Evolutionary conservation across 1,140 invertebrate genomes (phyloP), one percentile per base, ranked within the genome.

Genomic region (Akabosia matsudoensis): DNA sequence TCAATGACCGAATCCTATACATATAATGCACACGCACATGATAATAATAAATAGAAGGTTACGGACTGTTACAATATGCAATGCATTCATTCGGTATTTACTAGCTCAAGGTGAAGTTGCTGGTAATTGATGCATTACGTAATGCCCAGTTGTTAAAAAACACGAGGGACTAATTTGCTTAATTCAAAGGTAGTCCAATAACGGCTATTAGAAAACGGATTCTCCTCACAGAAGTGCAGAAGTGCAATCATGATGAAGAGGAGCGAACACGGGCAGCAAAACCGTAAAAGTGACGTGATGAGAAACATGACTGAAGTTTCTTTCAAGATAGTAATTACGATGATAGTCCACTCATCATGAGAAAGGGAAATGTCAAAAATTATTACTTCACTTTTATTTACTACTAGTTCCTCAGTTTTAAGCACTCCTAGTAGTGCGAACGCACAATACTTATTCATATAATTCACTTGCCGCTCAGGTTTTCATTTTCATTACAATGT

Each of bases 361-460:
- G 37, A 56, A 22, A 56, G 22, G 54, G 24, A 56, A 56, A 56
- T 56, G 54, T 56, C 54, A 56, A 56, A 45, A 56, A 56, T 56
- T 56, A 56, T 16, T 56, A 45, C 37, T n/a, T 56, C 54, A 56
- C 54, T 56, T 56, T 56, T 24, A 56, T 56, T 56, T 56, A 16
- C 54, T 56, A 10, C 54, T 22, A 7, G 37, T 18, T 18, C 37
- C 7, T 45, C 7, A n/a, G n/a, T n/a, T n/a, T n/a, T n/a, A n/a
- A n/a, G n/a, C n/a, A n/a, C n/a, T n/a, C n/a, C n/a, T n/a, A n/a
- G n/a, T n/a, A n/a, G n/a, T n/a, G n/a, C n/a, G n/a, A n/a, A n/a
- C n/a, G 7, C 37, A 7, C 37, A 10, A 45, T 45, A 7, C 7
- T 45, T 18, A 45, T 18, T 45, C 7, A 7, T 45, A 45, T 18